Percentiles rank a stretch among this genome's conserved stretches.
phyloP scores from a whole-genome alignment of 30 jellyfish, hydroid and myxozoan species.

The Pelagia noctiluca region DNA sequence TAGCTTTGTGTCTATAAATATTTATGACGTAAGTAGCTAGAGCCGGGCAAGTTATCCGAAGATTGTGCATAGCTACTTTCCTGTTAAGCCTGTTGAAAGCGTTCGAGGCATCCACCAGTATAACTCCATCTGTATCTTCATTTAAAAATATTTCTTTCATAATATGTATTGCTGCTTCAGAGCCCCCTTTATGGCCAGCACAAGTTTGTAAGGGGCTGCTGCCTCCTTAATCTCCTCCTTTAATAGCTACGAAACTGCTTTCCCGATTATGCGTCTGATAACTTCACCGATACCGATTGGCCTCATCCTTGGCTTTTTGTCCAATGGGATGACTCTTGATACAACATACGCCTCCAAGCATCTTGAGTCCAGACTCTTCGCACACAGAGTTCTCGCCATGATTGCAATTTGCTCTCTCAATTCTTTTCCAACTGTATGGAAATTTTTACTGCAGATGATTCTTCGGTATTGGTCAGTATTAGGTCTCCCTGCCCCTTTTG shows the following conservation, averaged over 20 bases:
- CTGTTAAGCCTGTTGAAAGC: slow-evolving; percentile 21
- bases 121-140: slow-evolving; percentile 22
- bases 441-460: too few relatives aligned
- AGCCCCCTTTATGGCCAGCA: slow-evolving; percentile 25
- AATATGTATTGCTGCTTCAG: slow-evolving; percentile 38
- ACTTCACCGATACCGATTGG: slow-evolving; percentile 25
- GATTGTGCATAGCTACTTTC: slow-evolving; percentile 6
- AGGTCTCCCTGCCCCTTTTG: too few relatives aligned
- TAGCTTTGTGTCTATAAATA: neutral
- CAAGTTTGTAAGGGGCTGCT: slow-evolving; percentile 3
- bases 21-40: slow-evolving; percentile 2
- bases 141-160: slow-evolving; percentile 1
- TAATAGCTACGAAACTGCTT: neutral
- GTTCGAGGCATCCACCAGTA: slow-evolving; percentile 13
- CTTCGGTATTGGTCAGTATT: too few relatives aligned
- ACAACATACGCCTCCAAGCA: slow-evolving; percentile 6
- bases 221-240: neutral
- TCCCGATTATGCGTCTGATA: slow-evolving; percentile 16
- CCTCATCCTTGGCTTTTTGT: slow-evolving; percentile 6
- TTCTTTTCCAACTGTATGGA: too few relatives aligned
- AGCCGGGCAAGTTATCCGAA: slow-evolving; percentile 8
- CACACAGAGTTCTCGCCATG: too few relatives aligned
- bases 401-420: too few relatives aligned
- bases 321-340: slow-evolving; percentile 9
- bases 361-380: neutral